Evolutionary conservation across 2,113 vertebrate species (phyloP).

Genomic region (Pyxicephalus adspersus): DNA sequence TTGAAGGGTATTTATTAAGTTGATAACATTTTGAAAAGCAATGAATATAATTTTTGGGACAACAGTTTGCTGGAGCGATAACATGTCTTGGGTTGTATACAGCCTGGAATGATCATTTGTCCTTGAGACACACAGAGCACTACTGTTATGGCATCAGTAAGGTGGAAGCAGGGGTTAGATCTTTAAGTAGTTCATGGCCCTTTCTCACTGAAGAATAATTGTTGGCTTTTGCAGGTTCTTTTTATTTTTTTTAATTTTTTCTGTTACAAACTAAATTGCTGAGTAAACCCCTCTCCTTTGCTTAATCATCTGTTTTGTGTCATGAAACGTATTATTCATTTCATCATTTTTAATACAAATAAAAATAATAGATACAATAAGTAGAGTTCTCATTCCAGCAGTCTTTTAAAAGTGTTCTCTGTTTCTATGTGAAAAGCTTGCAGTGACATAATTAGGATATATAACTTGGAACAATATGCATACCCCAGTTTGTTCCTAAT

Average conservation of each 20-base stretch:
- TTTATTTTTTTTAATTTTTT: not conserved
- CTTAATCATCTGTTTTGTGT: not conserved
- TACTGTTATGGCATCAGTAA: constrained; percentile 74
- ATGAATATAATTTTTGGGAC: constrained; percentile 91
- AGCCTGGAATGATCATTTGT: constrained; percentile 77
- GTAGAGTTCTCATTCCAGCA: constrained; percentile 31
- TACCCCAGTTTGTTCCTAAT: constrained; percentile 45
- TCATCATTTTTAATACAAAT: not conserved
- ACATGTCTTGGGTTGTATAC: constrained; percentile 75
- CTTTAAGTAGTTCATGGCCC: constrained; percentile 66
- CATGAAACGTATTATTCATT: not conserved
- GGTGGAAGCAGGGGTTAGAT: constrained; percentile 76
- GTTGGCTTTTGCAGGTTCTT: constrained; percentile 60
- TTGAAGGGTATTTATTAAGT: constrained; percentile 85
- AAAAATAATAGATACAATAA: constrained; percentile 3
- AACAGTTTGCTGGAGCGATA: constrained; percentile 80
- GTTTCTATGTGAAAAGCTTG: constrained; percentile 31
- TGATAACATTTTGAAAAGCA: constrained; percentile 91
- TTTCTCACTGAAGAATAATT: constrained; percentile 67
- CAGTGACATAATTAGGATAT: constrained; percentile 50
- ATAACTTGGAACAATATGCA: constrained; percentile 44
- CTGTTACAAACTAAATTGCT: constrained; percentile 24
- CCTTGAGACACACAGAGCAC: constrained; percentile 75
- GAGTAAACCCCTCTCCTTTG: not conserved
- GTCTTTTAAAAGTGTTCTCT: constrained; percentile 41